Evolutionary conservation across 35 echinoderm and acorn worm genomes (phyloP), one percentile per base, ranked within the genome.

Genomic region (Lytechinus variegatus): DNA sequence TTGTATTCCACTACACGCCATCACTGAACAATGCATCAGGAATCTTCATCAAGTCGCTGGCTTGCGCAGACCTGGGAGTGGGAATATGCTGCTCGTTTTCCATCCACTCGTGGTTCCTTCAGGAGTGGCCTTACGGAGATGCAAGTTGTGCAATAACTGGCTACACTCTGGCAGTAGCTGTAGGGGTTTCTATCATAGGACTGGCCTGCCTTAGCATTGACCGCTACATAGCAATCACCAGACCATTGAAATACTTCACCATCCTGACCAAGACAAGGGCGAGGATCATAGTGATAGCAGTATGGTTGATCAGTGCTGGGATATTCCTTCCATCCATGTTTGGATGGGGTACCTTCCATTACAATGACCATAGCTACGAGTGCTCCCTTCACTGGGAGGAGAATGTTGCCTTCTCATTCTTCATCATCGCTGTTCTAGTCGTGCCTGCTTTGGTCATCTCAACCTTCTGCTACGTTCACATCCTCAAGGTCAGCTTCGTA

Each of bases 151-250:
- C 95, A 4, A 52, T 97, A 16, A 88, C 96, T 9, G 97, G 97
- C 11, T 99, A 97, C 86, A 56, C 92, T 0, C 55, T 99, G 6
- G 60, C 96, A 0, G 95, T 96, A 10, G 96, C 95, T n/a, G 93
- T 99, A 10, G 96, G 96, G 3, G 98, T 97, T 9, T 99, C 98
- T 19, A 97, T 97, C 51, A 91, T 99, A 4, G 96, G 94, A 24
- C 87, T 99, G 4, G 89, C 96, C 3, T 95, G 97, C 53, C 54
- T 99, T 0, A 97, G 97, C 92, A 97, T 99, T 10, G 98, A 99
- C 91, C 94, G 98, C 52, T 99, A 99, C 91, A 97, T 99, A 52
- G 98, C 98, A 12, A 96, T 99, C 33, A 99, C 93, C 24, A 95
- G 92, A 87, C 98, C 98, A 1, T 92, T 99, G 28, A 91, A 54